Evolutionary conservation across 2,888 invertebrate species (phyloP).

Genomic region (Tipula lateralis): DNA sequence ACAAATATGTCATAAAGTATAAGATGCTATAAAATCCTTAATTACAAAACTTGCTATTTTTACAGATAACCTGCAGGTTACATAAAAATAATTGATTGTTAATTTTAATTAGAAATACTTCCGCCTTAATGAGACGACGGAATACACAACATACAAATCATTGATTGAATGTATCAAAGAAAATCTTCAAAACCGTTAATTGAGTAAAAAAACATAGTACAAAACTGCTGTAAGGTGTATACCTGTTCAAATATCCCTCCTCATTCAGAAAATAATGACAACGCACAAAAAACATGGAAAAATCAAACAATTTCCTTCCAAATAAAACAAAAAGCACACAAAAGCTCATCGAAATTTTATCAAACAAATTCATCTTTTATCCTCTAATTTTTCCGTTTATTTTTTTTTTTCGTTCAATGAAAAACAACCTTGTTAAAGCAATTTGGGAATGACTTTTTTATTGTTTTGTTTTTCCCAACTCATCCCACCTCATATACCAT

Average conservation of each 20-base stretch:
- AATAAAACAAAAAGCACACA: not conserved
- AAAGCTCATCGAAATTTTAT: slow-evolving; percentile 19
- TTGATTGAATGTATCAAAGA: not conserved
- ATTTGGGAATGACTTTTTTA: slow-evolving; percentile 24
- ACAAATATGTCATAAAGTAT: too few relatives aligned
- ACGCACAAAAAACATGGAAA: not conserved
- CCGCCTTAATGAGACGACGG: not conserved
- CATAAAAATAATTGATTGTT: not conserved
- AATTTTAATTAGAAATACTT: not conserved
- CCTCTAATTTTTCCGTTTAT: slow-evolving; percentile 12
- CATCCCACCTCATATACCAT: not conserved
- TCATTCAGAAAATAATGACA: not conserved
- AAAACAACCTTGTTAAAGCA: slow-evolving; percentile 24
- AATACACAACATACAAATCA: not conserved
- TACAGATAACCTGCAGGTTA: not conserved
- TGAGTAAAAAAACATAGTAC: not conserved
- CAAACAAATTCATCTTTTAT: slow-evolving; percentile 24
- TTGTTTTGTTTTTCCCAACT: slow-evolving; percentile 4
- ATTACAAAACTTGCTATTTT: not conserved
- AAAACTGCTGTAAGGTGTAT: not conserved
- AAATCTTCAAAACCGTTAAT: not conserved
- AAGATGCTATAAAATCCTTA: too few relatives aligned
- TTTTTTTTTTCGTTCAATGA: slow-evolving; percentile 4
- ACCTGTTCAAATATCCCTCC: not conserved
- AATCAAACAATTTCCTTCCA: slow-evolving; percentile 11